Evolutionary conservation across 2,888 invertebrate genomes (phyloP), one percentile per base, ranked within the genome.

Genomic region (Heteromurus nitidus): DNA sequence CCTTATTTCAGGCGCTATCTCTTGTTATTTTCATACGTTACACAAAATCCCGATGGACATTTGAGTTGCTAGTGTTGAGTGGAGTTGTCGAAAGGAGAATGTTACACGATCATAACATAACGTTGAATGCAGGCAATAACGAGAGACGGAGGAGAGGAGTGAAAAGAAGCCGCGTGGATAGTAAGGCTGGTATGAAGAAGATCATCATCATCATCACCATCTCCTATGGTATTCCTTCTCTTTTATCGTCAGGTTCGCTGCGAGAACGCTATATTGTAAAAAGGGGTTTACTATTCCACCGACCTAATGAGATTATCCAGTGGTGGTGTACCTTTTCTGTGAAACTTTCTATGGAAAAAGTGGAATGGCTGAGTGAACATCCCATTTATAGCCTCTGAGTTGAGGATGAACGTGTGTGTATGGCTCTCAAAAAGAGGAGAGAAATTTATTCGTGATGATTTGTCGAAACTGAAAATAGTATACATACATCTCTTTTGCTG

Each of bases 281-380:
- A 62, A 55, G 60, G 67, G 68, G 60, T 77, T 76, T 77, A 77
- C 68, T 62, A 62, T 77, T 77, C 68, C 76, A 62, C 62, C 50
- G 62, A 16, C 76, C 76, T 77, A 77, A 77, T 77, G 76, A 77
- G 76, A 77, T 77, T 68, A 77, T 77, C 69, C 68, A 55, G 7
- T 5, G 22, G 7, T 5, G 22, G 69, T 69, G 76, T 69, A 69
- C 76, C 68, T 69, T 77, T 77, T 69, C 69, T 69, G 11, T 47
- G 58, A 44, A 53, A 22, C 11, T 50, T 73, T 26, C 50, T 67
- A 44, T 75, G 58, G 44, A 75, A 75, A 74, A 67, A 58, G 44
- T 42, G 3, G 53, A 73, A 64, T 31, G 60, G 60, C 28, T 77
- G 62, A 47, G 50, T 69, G 69, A 68, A 62, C 47, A 60, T 53